Base-by-base conservation (phyloP, 2,113 vertebrate species). In the Notothenia coriiceps region DNA sequence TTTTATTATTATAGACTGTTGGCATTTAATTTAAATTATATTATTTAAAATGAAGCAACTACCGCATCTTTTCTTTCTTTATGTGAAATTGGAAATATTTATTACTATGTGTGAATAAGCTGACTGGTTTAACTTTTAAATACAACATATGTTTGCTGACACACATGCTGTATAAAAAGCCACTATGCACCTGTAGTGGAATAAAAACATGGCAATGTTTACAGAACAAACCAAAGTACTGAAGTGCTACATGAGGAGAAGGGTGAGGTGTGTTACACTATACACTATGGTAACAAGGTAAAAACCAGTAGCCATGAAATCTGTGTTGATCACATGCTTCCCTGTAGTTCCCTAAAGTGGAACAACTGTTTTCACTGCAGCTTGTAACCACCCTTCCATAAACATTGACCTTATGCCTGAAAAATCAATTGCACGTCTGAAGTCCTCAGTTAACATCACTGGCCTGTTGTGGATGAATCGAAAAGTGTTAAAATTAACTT, bases 351-450 rank as follows among this genome's bases (percentile, higher is more conserved):
- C 49, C 69, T 80, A 87, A 87, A 88, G 83, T 86, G 79, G 67
- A 93, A 91, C 89, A 90, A 87, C 67, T 84, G 80, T 88, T 91
- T 86, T 85, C 77, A 74, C 63, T 71, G 49, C 63, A 77, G 79
- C 67, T 70, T 86, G 70, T 67, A 87, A 79, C 80, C 86, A 92
- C 56, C 75, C 86, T 77, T 90, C 89, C 83, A 91, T 89, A 90
- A 88, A 92, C 88, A 91, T 68, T 85, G 90, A 93, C 87, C 90
- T 89, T 90, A 88, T 85, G 70, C 62, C 75, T 83, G 70, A 85
- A 91, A 91, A 92, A 92, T 92, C 91, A 92, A 90, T 91, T 68
- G 68, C 18, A 20, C 70, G 66, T 77, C 74, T 84, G 64, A 79
- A 85, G 81, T 69, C 59, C 51, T 60, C 68, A 79, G 59, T 75